A percentile compares a stretch with the other conserved stretches of the same genome.
Evolutionary conservation across 2,113 vertebrate species (phyloP).

Genomic region (Trogon surrucura): DNA sequence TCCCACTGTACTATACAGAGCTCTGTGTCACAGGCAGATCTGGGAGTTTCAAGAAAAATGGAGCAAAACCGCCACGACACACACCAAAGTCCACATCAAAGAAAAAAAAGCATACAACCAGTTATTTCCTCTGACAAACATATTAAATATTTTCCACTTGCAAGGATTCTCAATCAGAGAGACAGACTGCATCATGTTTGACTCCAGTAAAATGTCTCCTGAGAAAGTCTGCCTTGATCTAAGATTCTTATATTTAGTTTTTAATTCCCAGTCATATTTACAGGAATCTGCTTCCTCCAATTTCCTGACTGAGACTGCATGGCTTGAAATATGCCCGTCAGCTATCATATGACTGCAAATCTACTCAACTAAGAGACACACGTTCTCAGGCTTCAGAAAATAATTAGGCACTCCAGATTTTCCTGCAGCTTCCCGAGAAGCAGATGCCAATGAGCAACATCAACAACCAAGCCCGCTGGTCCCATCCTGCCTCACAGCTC

Average conservation of each 20-base stretch:
- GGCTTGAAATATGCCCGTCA: slow-evolving; percentile 32
- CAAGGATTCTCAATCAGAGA: not conserved
- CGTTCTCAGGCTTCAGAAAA: slow-evolving; percentile 16
- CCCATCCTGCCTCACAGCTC: not conserved
- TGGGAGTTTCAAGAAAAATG: not conserved
- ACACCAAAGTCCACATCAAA: not conserved
- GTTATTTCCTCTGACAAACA: not conserved
- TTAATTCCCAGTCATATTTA: slow-evolving; percentile 45
- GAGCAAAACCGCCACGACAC: not conserved
- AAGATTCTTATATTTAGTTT: slow-evolving; percentile 1
- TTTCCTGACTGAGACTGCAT: slow-evolving; percentile 15
- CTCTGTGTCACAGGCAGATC: not conserved
- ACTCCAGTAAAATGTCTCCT: slow-evolving; percentile 14
- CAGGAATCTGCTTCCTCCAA: slow-evolving; percentile 3
- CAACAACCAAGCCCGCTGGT: not conserved
- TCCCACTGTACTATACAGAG: not conserved
- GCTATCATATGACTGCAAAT: not conserved
- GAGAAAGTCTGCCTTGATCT: slow-evolving; percentile 31
- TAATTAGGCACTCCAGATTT: not conserved
- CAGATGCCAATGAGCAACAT: not conserved
- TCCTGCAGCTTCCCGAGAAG: not conserved
- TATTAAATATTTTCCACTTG: not conserved
- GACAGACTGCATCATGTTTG: not conserved
- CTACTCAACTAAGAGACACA: not conserved
- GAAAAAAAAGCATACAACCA: not conserved